phyloP scores from a whole-genome alignment of 2,888 invertebrate species.

The Scaptomyza parva region DNA sequence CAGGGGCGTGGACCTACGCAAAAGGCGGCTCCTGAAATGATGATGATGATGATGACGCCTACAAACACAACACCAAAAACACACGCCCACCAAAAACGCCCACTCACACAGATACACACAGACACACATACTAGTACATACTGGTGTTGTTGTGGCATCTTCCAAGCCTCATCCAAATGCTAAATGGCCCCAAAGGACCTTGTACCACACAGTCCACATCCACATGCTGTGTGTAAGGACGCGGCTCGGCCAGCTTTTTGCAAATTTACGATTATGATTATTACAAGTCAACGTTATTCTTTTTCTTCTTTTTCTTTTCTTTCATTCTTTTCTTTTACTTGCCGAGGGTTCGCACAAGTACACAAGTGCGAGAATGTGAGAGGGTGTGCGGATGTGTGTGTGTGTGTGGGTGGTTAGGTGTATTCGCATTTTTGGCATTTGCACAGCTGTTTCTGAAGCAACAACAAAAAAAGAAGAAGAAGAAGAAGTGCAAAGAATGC shows the following conservation, averaged over 20 bases:
- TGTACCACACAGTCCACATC: slow-evolving; percentile 4
- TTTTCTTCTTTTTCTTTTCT: slow-evolving; percentile 10
- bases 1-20: slow-evolving; percentile 38
- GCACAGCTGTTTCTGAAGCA: slow-evolving; percentile 61
- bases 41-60: slow-evolving; percentile 77
- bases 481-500: slow-evolving; percentile 72
- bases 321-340: slow-evolving; percentile 8
- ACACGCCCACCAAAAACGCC: slow-evolving; percentile 13
- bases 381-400: slow-evolving; percentile 4
- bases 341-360: slow-evolving; percentile 35
- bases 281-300: slow-evolving; percentile 77
- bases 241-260: slow-evolving; percentile 68
- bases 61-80: slow-evolving; percentile 39
- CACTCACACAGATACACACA: slow-evolving; percentile 17
- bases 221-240: slow-evolving; percentile 37
- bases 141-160: slow-evolving; percentile 17
- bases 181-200: slow-evolving; percentile 78
- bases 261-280: slow-evolving; percentile 81
- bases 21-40: slow-evolving; percentile 52
- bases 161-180: slow-evolving; percentile 43
- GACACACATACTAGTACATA: too few relatives aligned
- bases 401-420: slow-evolving; percentile 37
- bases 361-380: slow-evolving; percentile 2
- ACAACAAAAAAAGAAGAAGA: neutral
- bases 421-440: slow-evolving; percentile 56